Base-by-base conservation (phyloP, 2,113 vertebrate species). In the Fregetta grallaria region DNA sequence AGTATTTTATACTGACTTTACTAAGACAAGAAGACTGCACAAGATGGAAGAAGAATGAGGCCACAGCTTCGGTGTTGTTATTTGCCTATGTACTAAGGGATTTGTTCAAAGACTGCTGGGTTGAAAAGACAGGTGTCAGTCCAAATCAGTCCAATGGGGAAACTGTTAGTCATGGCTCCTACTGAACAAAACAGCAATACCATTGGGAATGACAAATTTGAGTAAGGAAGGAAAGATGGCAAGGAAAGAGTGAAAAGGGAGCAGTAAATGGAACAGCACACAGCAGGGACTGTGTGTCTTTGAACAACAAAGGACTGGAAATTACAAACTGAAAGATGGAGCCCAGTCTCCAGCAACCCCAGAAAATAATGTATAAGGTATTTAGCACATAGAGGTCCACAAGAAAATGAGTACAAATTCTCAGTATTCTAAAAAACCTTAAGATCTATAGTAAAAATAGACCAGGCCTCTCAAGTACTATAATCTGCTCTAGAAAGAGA, bases 221-320 rank as follows among this genome's bases (percentile, higher is more conserved):
- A 94, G 83, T 91, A 92, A 49, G 50, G 78, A 90, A 94, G 75
- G 72, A 88, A 86, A 88, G 81, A 82, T 83, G 87, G 87, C 66
- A 89, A 91, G 58, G 38, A 72, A 91, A 70, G 66, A 85, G 26
- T 70, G 73, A 84, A 94, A 94, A 84, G 76, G 61, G 47, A 89
- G 22, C 25, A 18, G 53, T 86, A 96, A 96, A 92, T 81, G 83
- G 79, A 94, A 92, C 80, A 78, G 91, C 56, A 87, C 89, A 94
- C 86, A 91, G 87, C 91, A 96, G 85, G 70, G 62, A 91, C 90
- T 65, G 13, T 36, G 30, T 81, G 66, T 82, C 93, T 96, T 95
- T 90, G 84, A 95, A 85, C 87, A 95, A 84, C 30, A 88, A 88
- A 95, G 62, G 29, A 90, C 61, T 91, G 62, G 62, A 96, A 79